Evolutionary conservation across 2,888 invertebrate genomes (phyloP).

Genomic region (Anarsia innoxiella): DNA sequence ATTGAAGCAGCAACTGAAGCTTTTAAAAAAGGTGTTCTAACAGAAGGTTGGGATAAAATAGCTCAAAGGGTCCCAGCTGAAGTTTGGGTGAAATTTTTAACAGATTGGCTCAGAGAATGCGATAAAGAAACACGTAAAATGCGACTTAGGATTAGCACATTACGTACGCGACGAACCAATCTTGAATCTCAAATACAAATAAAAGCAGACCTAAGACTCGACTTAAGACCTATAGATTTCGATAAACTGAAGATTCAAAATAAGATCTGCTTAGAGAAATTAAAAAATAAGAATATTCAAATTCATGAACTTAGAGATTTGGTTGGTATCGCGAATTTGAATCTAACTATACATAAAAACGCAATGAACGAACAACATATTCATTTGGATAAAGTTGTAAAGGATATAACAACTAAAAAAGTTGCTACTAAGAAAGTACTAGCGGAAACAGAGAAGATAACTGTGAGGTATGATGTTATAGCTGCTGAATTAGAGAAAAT

Average conservation of each 20-base stretch:
- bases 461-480: too few relatives aligned
- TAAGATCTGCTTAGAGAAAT: slow-evolving; percentile 56
- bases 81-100: slow-evolving; percentile 74
- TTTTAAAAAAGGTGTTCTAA: slow-evolving; percentile 70
- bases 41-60: slow-evolving; percentile 71
- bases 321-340: slow-evolving; percentile 75
- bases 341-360: slow-evolving; percentile 72
- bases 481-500: too few relatives aligned
- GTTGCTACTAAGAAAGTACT: too few relatives aligned
- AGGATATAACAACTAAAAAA: too few relatives aligned
- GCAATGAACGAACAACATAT: slow-evolving; percentile 67
- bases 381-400: slow-evolving; percentile 56
- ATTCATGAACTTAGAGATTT: slow-evolving; percentile 74
- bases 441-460: too few relatives aligned
- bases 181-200: slow-evolving; percentile 70
- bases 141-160: slow-evolving; percentile 71
- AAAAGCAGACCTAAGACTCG: slow-evolving; percentile 75
- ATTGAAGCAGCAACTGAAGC: slow-evolving; percentile 56
- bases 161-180: slow-evolving; percentile 70
- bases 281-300: slow-evolving; percentile 71
- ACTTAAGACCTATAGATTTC: slow-evolving; percentile 77
- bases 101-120: slow-evolving; percentile 74
- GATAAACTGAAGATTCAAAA: slow-evolving; percentile 79
- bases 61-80: slow-evolving; percentile 79
- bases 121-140: slow-evolving; percentile 75